Percentiles rank a stretch among this genome's conserved stretches.
These are phyloP conservation scores for Heptranchias perlo DNA, from an alignment of 2,113 vertebrate species.

Conservation along the genomic window DNA sequence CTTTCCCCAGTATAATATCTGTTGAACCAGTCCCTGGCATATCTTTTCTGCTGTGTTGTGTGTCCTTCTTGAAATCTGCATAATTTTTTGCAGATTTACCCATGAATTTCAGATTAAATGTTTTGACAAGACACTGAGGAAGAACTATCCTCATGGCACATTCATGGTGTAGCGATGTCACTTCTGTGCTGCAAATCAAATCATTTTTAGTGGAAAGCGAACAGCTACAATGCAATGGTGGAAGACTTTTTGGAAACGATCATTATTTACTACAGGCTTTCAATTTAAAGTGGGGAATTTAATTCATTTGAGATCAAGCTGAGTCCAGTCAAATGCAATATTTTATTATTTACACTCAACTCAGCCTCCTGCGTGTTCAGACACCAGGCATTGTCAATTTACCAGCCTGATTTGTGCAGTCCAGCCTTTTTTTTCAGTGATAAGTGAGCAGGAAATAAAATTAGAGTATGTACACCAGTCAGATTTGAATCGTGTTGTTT, in stretches of 20 bases:
- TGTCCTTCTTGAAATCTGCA: neutral
- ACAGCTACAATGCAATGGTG: neutral
- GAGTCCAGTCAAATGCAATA: neutral
- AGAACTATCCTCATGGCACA: neutral
- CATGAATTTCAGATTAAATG: neutral
- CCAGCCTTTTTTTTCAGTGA: neutral
- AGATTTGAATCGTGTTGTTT: neutral
- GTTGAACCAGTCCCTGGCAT: neutral
- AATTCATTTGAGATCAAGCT: neutral
- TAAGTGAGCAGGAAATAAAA: conserved; percentile 25
- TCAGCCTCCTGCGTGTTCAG: neutral
- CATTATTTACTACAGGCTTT: neutral
- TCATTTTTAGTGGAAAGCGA: neutral
- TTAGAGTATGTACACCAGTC: neutral
- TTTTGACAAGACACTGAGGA: neutral
- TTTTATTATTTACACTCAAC: conserved; percentile 2
- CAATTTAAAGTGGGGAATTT: neutral
- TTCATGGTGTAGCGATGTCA: neutral
- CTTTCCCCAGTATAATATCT: neutral
- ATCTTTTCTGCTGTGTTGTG: neutral
- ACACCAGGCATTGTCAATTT: neutral
- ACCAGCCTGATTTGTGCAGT: neutral
- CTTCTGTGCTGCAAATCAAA: neutral
- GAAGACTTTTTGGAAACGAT: neutral
- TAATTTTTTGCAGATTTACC: neutral